phyloP scores from a whole-genome alignment of 2,888 invertebrate species.

The Pantelozetes paolii region DNA sequence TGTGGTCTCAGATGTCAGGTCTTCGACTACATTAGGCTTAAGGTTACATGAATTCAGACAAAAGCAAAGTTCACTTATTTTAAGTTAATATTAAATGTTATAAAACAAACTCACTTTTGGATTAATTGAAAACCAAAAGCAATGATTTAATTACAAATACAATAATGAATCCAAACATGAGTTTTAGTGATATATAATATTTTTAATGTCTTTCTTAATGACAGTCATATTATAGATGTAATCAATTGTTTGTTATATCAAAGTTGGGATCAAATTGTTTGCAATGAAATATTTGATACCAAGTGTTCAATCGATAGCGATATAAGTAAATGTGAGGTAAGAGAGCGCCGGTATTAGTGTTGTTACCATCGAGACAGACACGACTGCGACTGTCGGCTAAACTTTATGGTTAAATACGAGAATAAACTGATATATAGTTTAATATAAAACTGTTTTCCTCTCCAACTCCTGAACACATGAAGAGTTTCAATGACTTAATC shows the following conservation, averaged over 20 bases:
- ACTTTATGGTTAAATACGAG: constrained; percentile 3
- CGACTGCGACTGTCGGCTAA: constrained; percentile 27
- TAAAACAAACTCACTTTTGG: no score
- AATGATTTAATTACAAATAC: neutral
- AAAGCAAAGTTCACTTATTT: no score
- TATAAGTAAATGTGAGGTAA: neutral
- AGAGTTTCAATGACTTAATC: neutral
- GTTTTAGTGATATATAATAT: no score
- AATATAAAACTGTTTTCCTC: neutral
- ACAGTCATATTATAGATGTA: no score
- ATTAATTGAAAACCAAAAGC: neutral
- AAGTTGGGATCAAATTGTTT: neutral
- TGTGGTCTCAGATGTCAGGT: no score
- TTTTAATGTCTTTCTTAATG: no score
- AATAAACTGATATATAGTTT: neutral
- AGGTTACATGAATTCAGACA: no score
- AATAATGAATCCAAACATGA: neutral
- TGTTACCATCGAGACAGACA: constrained; percentile 22
- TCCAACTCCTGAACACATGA: constrained; percentile 1
- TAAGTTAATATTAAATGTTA: no score
- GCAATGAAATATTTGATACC: neutral
- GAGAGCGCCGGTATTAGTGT: constrained; percentile 4
- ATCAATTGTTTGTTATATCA: neutral
- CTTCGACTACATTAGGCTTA: no score
- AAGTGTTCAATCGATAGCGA: neutral